These are phyloP conservation scores for Morelia viridis DNA, from an alignment of 2,797 vertebrate genomes.

Conservation along the genomic window DNA sequence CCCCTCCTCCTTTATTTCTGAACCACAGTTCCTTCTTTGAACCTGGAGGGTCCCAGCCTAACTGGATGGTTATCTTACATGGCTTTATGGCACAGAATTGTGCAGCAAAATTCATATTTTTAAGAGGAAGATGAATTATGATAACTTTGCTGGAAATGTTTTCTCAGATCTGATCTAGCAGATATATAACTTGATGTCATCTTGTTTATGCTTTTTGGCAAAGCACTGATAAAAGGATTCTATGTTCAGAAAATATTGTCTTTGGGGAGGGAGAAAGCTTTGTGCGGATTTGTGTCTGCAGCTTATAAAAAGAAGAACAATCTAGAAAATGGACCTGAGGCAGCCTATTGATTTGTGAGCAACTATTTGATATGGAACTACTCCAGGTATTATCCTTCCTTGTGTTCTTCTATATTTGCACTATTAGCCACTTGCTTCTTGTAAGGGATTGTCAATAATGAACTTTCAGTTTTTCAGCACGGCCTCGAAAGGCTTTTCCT, in stretches of 20 bases:
- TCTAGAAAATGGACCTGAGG: constrained; percentile 6
- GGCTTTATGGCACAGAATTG: background rate
- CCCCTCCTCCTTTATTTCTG: background rate
- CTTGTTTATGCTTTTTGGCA: background rate
- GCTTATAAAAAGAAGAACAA: background rate
- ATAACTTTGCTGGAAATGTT: background rate
- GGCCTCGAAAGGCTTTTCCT: background rate
- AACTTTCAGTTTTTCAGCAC: background rate
- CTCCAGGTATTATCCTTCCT: background rate
- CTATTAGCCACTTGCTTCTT: background rate
- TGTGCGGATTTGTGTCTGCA: background rate
- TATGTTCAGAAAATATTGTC: background rate
- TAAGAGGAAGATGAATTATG: background rate
- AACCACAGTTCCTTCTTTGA: background rate
- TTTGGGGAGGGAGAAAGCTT: background rate
- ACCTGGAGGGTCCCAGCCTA: background rate
- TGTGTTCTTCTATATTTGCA: background rate
- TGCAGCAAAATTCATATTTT: background rate
- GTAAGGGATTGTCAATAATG: background rate
- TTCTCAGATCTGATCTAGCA: background rate
- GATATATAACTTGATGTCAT: background rate
- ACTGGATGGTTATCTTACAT: background rate
- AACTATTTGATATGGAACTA: background rate
- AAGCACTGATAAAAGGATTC: background rate
- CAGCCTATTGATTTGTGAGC: background rate